Percentiles rank a stretch among this genome's conserved stretches.
Conservation (phyloP, 1,140 invertebrate species). For the Brachionus rubens region DNA sequence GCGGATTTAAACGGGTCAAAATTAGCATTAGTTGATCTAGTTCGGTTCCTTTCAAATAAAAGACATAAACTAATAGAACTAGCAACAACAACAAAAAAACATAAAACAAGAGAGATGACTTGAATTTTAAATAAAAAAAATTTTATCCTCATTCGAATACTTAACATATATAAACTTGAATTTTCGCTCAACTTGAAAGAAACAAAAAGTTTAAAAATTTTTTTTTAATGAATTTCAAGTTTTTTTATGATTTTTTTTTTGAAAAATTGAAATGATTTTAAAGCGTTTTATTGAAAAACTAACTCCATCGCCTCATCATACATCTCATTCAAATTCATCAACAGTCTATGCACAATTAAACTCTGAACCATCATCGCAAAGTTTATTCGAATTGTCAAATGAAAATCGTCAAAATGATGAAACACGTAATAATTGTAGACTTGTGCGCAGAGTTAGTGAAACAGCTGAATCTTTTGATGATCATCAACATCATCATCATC, state of each 20-base stretch:
- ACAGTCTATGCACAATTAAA: neutral
- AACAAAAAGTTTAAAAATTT: neutral
- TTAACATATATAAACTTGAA: conserved; percentile 35
- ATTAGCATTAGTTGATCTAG: neutral
- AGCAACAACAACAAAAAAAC: no score
- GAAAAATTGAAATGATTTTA: conserved; percentile 3
- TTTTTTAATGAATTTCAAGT: neutral
- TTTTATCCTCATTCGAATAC: neutral
- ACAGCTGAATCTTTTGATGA: conserved; percentile 22
- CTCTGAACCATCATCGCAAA: neutral
- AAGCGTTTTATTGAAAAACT: conserved; percentile 30
- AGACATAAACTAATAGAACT: neutral
- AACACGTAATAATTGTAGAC: neutral
- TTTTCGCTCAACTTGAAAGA: neutral
- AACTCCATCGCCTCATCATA: neutral
- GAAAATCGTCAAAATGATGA: neutral
- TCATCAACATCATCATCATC: neutral
- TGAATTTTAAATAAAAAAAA: conserved; percentile 23
- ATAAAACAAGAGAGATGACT: no score
- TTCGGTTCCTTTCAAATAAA: conserved; percentile 5
- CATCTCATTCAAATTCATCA: neutral
- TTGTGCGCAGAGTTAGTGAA: neutral
- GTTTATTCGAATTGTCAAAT: neutral
- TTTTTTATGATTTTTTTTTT: neutral
- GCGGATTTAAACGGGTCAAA: no score